A percentile compares a stretch with the other conserved stretches of the same genome.
These are phyloP conservation scores for Hypomecis atomaria DNA, from an alignment of 2,888 invertebrate genomes.

Conservation along the genomic window DNA sequence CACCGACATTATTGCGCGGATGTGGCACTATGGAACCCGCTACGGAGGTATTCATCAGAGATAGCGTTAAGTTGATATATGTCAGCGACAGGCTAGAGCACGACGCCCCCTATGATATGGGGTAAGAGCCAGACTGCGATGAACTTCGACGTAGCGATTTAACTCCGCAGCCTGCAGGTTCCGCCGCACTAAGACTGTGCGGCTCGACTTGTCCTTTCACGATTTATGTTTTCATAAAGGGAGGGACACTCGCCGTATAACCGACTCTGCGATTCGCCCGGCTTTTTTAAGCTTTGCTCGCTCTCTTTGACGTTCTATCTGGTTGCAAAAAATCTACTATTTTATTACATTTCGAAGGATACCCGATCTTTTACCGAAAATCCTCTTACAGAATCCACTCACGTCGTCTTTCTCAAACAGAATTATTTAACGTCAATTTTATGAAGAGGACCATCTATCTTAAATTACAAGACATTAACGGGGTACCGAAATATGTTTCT, in stretches of 20 bases:
- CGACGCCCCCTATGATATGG: slow-evolving; percentile 41
- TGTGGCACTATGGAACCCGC: slow-evolving; percentile 40
- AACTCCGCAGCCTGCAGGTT: slow-evolving; percentile 31
- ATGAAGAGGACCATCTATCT: not conserved
- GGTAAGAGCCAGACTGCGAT: slow-evolving; percentile 34
- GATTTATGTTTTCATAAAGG: slow-evolving; percentile 54
- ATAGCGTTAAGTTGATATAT: slow-evolving; percentile 35
- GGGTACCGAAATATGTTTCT: not conserved
- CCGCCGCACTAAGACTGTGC: slow-evolving; percentile 32
- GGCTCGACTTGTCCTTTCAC: slow-evolving; percentile 45
- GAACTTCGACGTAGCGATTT: slow-evolving; percentile 35
- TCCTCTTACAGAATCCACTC: not conserved
- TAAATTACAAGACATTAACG: slow-evolving; percentile 5
- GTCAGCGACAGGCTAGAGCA: slow-evolving; percentile 31
- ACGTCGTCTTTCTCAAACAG: slow-evolving; percentile 1
- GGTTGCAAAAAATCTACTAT: slow-evolving; percentile 17
- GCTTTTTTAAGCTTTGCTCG: slow-evolving; percentile 35
- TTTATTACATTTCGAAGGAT: slow-evolving; percentile 18
- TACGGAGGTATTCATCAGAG: slow-evolving; percentile 36
- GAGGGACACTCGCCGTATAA: slow-evolving; percentile 46
- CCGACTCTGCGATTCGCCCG: slow-evolving; percentile 37
- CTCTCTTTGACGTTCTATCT: slow-evolving; percentile 34
- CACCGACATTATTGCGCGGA: slow-evolving; percentile 48
- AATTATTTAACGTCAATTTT: slow-evolving; percentile 11
- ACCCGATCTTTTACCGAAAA: slow-evolving; percentile 9